Evolutionary conservation across 1,140 invertebrate species (phyloP).

Genomic region (Ruditapes philippinarum): DNA sequence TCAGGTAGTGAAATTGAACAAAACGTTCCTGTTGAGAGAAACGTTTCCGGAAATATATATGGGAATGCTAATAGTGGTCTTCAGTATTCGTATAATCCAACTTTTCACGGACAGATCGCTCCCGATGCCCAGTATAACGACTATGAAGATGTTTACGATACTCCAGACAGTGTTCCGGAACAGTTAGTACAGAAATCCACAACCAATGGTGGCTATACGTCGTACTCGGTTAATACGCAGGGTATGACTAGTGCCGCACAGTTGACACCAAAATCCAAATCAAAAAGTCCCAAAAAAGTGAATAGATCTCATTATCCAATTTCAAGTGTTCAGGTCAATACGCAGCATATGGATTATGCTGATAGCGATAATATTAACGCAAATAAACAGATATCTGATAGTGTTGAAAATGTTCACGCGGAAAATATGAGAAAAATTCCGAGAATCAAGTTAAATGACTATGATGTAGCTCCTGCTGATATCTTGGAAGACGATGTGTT

Average conservation of each 20-base stretch:
- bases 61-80: no score
- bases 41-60: no score
- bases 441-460: constrained; percentile 38
- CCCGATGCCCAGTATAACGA: constrained; percentile 53
- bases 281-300: background rate
- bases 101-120: constrained; percentile 18
- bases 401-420: constrained; percentile 49
- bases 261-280: background rate
- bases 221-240: background rate
- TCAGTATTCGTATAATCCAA: background rate
- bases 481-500: constrained; percentile 47
- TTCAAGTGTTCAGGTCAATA: constrained; percentile 29
- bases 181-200: background rate
- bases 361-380: background rate
- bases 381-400: background rate
- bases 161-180: constrained; percentile 1
- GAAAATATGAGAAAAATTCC: constrained; percentile 40
- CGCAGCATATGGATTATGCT: background rate
- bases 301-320: background rate
- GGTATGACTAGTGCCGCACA: background rate
- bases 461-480: background rate
- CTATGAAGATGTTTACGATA: constrained; percentile 62
- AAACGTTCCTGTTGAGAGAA: no score
- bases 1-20: no score
- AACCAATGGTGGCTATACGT: background rate